These are phyloP conservation scores for Tragelaphus oryx DNA, from an alignment of 2,797 vertebrate genomes.

Conservation along the genomic window DNA sequence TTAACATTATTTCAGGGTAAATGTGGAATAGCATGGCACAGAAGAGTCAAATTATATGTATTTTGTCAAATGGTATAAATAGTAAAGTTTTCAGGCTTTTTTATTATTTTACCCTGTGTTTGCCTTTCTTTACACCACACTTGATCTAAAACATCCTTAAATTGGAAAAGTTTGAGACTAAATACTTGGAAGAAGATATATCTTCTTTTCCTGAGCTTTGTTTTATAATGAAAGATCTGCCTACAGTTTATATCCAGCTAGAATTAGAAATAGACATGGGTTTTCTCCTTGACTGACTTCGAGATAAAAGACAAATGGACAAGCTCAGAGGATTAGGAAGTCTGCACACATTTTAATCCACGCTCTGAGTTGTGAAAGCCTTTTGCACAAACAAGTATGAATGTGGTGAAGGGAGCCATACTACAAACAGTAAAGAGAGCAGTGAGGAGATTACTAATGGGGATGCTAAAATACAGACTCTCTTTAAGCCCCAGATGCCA, in stretches of 20 bases:
- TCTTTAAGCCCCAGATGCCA: neutral
- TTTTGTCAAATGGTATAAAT: neutral
- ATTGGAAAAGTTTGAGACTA: neutral
- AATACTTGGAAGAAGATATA: neutral
- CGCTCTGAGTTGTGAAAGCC: neutral
- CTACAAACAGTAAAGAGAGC: neutral
- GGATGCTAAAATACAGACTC: neutral
- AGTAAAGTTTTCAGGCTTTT: neutral
- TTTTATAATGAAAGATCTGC: neutral
- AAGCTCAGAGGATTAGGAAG: neutral
- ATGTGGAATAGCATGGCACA: neutral
- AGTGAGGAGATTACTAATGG: neutral
- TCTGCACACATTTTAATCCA: neutral
- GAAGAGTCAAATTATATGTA: neutral
- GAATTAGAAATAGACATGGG: neutral
- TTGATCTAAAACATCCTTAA: neutral
- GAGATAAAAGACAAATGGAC: neutral
- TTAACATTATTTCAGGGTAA: neutral
- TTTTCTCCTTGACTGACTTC: conserved; percentile 3
- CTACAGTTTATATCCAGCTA: neutral
- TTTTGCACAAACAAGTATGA: conserved; percentile 3
- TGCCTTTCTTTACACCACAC: neutral
- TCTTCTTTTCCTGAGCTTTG: neutral
- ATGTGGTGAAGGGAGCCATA: neutral
- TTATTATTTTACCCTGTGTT: too few species aligned